Base-by-base conservation (phyloP, 2,888 invertebrate species). In the Artemia sinica region DNA sequence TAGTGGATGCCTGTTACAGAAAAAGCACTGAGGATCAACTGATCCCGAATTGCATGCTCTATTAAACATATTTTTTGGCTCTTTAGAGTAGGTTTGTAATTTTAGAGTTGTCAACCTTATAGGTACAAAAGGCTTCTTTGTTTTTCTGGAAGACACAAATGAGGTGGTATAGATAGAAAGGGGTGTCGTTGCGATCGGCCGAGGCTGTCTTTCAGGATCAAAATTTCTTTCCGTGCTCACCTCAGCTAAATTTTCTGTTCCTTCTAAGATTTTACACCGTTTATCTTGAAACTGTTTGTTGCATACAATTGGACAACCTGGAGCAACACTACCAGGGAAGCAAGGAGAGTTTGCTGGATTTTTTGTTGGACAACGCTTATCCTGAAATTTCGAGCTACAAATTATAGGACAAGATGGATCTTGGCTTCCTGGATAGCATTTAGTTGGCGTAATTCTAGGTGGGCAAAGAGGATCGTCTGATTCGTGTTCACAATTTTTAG, bases 321-420 rank as follows among this genome's bases (percentile, higher is more conserved):
- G 63, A 8, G n/a, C 63, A 58, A 58, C 8, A 58, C 63, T 58
- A 9, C 63, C 63, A 2, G 11, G 63, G 12, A 58, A 58, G 10
- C 63, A 58, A 9, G 8, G n/a, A 9, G 1, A 11, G 8, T 10
- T n/a, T n/a, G 63, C 8, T 58, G 63, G 63, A 58, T 8, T 58
- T 10, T 41, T 41, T 41, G 41, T 58, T 28, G 63, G 63, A 11
- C 63, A 58, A 28, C 63, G 63, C n/a, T 18, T 28, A 9, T 58
- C 63, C 28, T 58, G 63, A 28, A 58, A 58, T 58, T 58, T 11
- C 1, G n/a, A n/a, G 63, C 28, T 58, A 28, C 63, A 58, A 9
- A 58, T 58, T 58, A 58, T 10, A 18, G 63, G 63, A 9, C 63
- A 58, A n/a, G n/a, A n/a, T 18, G 63, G 63, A 28, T 58, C 63